phyloP scores from a whole-genome alignment of 2,113 vertebrate genomes.

The Nematolebias whitei region DNA sequence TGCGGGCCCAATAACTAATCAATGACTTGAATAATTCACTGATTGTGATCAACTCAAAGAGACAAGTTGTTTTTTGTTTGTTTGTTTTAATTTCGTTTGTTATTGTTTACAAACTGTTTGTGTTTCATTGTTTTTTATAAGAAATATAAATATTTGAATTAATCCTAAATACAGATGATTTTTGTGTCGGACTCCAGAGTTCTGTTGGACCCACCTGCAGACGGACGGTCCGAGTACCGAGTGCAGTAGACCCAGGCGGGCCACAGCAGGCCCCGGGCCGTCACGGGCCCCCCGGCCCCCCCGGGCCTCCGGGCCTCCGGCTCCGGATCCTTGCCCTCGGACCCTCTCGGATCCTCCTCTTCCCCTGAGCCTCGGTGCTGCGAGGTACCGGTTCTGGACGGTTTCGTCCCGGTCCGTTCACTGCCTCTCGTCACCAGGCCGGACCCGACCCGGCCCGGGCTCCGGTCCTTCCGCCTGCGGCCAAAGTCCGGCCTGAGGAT shows the following conservation, averaged over 20 bases:
- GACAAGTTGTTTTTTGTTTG: no score
- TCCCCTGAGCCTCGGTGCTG: slow-evolving; percentile 24
- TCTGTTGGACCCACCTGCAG: slow-evolving; percentile 86
- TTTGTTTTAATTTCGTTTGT: no score
- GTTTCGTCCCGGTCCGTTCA: slow-evolving; percentile 51
- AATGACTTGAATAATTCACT: no score
- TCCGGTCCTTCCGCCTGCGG: slow-evolving; percentile 82
- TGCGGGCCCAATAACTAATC: no score
- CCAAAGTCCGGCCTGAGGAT: slow-evolving; percentile 92
- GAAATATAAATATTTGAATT: no score
- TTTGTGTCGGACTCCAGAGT: no score
- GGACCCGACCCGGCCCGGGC: slow-evolving; percentile 26
- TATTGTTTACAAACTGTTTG: no score
- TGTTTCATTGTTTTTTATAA: no score
- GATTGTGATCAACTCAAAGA: no score
- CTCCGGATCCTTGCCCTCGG: slow-evolving; percentile 71
- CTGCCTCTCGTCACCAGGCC: slow-evolving; percentile 39
- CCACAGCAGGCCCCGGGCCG: slow-evolving; percentile 89
- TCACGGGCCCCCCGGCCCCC: slow-evolving; percentile 72
- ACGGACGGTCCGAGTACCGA: slow-evolving; percentile 95
- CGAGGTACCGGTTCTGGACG: slow-evolving; percentile 50
- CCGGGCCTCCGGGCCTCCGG: slow-evolving; percentile 72
- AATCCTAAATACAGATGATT: no score
- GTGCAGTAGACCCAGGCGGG: slow-evolving; percentile 98
- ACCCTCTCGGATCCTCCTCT: slow-evolving; percentile 63